Base-by-base conservation (phyloP, 1,140 invertebrate genomes). In the Mycetomoellerius zeteki region DNA sequence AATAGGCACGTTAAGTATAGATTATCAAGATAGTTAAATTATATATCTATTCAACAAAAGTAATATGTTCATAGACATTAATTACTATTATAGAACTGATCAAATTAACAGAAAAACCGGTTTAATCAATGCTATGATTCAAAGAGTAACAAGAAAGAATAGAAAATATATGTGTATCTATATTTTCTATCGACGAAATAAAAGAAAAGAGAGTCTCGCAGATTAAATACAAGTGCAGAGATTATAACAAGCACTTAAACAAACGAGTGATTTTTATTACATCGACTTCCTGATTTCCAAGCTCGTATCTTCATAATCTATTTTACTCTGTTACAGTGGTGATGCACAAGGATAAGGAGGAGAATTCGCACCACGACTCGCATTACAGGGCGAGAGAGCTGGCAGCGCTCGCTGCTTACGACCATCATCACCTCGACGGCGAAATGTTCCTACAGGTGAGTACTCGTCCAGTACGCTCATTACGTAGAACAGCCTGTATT, bases 361-460 rank as follows among this genome's bases (percentile, higher is more conserved):
- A 98, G 88, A 96, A 97, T 86, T 96, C 97, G 86, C 95, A 96
- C 91, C 95, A 96, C 91, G 96, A 96, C 88, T 94, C 97, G 87
- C 97, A 97, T 92, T 97, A 97, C 93, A 96, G 97, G 88, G 96
- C 97, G 65, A 96, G 98, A 90, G 98, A 99, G 91, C 96, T 98
- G 93, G 97, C 98, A 24, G 97, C 98, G 89, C 96, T 98, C 90
- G 97, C 98, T 64, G 97, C 98, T 60, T 98, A 98, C 94, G 98
- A 98, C 92, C 98, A 99, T 95, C 97, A 98, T 91, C 97, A 98
- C 95, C 96, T 99, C 86, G 98, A 99, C 95, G 98, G 98, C 84
- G 98, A 99, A 96, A 98, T 98, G 97, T 99, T 99, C 96, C 96
- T 99, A 91, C 98, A 99, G 97, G 98, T 99, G 96, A 96, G 94